Evolutionary conservation across 2,797 vertebrate genomes (phyloP).

Genomic region (Tolypeutes matacus): DNA sequence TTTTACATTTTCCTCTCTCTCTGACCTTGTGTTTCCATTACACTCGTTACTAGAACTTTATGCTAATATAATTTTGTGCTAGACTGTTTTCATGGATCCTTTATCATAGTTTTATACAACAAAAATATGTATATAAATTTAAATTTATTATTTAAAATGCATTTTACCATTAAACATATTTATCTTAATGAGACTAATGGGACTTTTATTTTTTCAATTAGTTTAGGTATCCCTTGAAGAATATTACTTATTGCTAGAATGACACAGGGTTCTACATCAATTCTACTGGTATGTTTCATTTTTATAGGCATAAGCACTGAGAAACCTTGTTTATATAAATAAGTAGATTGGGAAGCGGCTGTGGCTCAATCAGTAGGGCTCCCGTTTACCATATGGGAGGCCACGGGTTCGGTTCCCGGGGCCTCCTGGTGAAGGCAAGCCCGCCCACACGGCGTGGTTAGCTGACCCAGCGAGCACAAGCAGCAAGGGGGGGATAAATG

Average conservation of each 20-base stretch:
- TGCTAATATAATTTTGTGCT: not conserved
- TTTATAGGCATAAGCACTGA: not conserved
- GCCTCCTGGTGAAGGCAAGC: no score
- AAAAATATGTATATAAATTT: constrained; percentile 19
- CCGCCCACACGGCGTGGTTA: no score
- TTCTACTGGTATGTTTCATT: not conserved
- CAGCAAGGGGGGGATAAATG: no score
- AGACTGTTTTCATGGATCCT: not conserved
- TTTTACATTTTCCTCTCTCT: not conserved
- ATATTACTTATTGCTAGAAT: not conserved
- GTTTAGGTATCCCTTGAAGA: not conserved
- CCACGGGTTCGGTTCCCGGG: no score
- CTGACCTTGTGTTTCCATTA: not conserved
- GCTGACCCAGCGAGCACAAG: no score
- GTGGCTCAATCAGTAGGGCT: no score
- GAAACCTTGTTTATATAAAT: not conserved
- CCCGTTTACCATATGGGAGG: no score
- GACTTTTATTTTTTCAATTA: not conserved
- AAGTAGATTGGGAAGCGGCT: no score
- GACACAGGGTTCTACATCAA: not conserved
- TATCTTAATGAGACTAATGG: constrained; percentile 6
- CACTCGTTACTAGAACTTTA: not conserved
- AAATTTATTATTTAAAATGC: constrained; percentile 22
- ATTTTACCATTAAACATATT: not conserved
- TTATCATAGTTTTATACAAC: not conserved